Conservation (phyloP, 1,140 invertebrate species). For the Periplaneta americana region DNA sequence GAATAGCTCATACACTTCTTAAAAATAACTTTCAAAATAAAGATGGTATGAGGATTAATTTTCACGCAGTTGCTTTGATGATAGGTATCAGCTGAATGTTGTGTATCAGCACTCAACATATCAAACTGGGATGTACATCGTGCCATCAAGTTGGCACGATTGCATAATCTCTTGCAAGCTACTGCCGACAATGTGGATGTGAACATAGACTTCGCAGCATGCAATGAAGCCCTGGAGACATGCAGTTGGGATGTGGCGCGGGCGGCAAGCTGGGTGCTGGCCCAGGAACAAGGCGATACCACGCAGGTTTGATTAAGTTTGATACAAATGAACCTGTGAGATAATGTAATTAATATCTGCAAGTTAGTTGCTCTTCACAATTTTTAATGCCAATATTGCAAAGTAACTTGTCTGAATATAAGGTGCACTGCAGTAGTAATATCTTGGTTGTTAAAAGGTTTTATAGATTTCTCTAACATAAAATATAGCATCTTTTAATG, state of each 20-base stretch:
- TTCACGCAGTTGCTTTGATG: background rate
- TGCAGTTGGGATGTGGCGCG: conserved; percentile 20
- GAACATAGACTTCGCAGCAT: background rate
- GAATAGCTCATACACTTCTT: too few species aligned
- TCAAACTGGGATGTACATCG: conserved; percentile 85
- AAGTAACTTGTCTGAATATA: too few species aligned
- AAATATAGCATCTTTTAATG: too few species aligned
- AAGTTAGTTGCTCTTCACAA: too few species aligned
- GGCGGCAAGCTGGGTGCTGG: conserved; percentile 19
- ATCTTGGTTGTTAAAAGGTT: too few species aligned
- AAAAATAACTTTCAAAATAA: too few species aligned
- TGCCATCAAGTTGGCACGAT: conserved; percentile 78
- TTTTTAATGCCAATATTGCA: too few species aligned
- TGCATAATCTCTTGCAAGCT: conserved; percentile 57
- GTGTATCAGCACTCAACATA: conserved; percentile 72
- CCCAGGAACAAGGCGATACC: conserved; percentile 17
- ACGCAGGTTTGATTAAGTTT: conserved; percentile 18
- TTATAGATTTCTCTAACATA: too few species aligned
- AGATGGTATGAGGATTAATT: background rate
- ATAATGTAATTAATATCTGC: too few species aligned
- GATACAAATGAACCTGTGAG: too few species aligned
- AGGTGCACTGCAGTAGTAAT: too few species aligned
- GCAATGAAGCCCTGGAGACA: conserved; percentile 13
- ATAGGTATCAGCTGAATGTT: conserved; percentile 71
- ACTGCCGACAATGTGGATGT: conserved; percentile 31